These are phyloP conservation scores for Progne subis DNA, from an alignment of 2,113 vertebrate species.

Conservation along the genomic window DNA sequence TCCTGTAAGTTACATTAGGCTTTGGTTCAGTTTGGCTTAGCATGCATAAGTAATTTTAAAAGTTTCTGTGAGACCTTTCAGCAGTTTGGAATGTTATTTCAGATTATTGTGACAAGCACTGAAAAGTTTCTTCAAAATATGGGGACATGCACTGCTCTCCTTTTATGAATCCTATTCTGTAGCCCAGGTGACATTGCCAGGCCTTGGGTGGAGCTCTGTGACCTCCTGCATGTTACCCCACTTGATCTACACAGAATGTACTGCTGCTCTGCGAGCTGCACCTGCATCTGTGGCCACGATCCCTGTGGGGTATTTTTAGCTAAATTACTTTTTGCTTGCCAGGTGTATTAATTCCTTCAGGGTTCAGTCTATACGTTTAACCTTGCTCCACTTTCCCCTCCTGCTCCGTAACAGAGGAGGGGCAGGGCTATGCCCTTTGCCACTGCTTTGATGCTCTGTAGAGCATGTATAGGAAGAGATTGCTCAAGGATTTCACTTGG, in stretches of 20 bases:
- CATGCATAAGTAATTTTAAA: neutral
- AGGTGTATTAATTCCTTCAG: neutral
- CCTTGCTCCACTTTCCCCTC: neutral
- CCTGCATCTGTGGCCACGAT: neutral
- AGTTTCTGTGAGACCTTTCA: neutral
- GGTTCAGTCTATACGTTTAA: neutral
- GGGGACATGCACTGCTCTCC: neutral
- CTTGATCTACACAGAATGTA: neutral
- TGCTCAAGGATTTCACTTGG: neutral
- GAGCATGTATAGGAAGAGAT: neutral
- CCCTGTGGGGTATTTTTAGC: neutral
- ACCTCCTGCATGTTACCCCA: neutral
- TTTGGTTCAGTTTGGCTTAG: neutral
- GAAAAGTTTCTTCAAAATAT: neutral
- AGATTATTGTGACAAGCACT: neutral
- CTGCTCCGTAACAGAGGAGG: neutral
- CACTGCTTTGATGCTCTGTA: neutral
- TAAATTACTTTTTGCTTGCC: neutral
- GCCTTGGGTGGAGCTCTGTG: neutral
- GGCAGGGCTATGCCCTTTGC: neutral
- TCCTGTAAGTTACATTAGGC: neutral
- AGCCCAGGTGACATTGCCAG: neutral
- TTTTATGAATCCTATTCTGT: accelerated
- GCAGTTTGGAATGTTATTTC: neutral
- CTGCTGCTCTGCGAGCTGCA: neutral